Conservation (phyloP, 1,140 invertebrate species). For the Nephila pilipes region DNA sequence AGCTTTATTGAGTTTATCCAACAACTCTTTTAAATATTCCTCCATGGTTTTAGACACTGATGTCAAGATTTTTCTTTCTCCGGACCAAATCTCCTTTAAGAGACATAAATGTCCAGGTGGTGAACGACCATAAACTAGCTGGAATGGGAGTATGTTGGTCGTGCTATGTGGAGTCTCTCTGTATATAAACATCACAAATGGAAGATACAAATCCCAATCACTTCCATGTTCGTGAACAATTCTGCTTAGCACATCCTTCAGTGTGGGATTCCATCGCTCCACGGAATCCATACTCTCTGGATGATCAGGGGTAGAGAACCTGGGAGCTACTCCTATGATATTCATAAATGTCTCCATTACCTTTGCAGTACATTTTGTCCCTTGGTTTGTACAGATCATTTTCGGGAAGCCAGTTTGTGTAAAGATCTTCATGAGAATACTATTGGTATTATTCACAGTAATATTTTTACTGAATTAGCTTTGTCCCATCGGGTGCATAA, state of each 20-base stretch:
- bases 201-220: too few relatives aligned
- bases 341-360: background rate
- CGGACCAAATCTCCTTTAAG: too few relatives aligned
- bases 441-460: background rate
- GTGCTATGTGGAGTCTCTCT: too few relatives aligned
- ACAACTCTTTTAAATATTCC: background rate
- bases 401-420: background rate
- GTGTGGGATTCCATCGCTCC: too few relatives aligned
- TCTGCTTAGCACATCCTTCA: too few relatives aligned
- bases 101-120: too few relatives aligned
- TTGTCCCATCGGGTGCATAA: background rate
- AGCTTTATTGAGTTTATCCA: background rate
- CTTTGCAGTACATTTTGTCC: background rate
- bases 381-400: background rate
- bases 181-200: too few relatives aligned
- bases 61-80: background rate
- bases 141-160: too few relatives aligned
- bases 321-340: background rate
- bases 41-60: background rate
- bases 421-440: background rate
- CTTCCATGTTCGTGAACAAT: too few relatives aligned
- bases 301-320: background rate
- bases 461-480: conserved; percentile 30
- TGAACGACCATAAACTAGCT: too few relatives aligned
- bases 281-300: too few relatives aligned